Conservation (phyloP, 2,888 invertebrate genomes). For the Oscheius sp. region DNA sequence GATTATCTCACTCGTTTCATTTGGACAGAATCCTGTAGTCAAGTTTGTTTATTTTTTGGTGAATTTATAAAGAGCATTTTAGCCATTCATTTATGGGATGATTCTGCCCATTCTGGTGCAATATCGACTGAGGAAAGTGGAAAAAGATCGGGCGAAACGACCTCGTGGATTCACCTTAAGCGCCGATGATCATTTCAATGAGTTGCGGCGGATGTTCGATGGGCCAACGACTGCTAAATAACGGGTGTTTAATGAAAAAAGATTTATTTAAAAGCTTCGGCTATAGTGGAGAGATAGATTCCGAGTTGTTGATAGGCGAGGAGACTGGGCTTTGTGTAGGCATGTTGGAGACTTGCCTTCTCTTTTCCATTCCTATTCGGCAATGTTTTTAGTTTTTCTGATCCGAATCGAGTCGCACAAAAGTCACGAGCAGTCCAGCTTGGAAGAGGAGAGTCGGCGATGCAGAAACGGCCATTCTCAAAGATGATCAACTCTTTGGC, state of each 20-base stretch:
- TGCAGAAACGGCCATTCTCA: neutral
- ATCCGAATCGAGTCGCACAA: slow-evolving; percentile 19
- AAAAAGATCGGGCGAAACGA: neutral
- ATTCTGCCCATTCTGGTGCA: neutral
- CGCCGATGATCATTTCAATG: neutral
- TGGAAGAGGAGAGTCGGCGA: neutral
- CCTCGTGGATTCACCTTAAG: slow-evolving; percentile 1
- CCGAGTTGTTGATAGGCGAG: slow-evolving; percentile 3
- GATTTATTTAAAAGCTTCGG: no score
- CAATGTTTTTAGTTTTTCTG: neutral
- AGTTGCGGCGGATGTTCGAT: neutral
- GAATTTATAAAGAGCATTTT: neutral
- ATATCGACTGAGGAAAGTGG: neutral
- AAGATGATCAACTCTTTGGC: neutral
- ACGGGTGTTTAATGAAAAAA: no score
- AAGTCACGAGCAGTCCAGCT: slow-evolving; percentile 14
- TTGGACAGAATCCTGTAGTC: slow-evolving; percentile 4
- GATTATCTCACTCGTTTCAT: neutral
- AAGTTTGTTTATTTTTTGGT: neutral
- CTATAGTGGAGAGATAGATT: slow-evolving; percentile 1
- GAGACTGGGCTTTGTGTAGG: slow-evolving; percentile 2
- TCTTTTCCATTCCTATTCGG: slow-evolving; percentile 13
- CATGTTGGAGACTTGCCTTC: neutral
- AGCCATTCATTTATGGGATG: slow-evolving; percentile 1
- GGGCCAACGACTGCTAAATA: neutral